phyloP scores from a whole-genome alignment of 1,140 invertebrate genomes.

The Paralvinella palmiformis region DNA sequence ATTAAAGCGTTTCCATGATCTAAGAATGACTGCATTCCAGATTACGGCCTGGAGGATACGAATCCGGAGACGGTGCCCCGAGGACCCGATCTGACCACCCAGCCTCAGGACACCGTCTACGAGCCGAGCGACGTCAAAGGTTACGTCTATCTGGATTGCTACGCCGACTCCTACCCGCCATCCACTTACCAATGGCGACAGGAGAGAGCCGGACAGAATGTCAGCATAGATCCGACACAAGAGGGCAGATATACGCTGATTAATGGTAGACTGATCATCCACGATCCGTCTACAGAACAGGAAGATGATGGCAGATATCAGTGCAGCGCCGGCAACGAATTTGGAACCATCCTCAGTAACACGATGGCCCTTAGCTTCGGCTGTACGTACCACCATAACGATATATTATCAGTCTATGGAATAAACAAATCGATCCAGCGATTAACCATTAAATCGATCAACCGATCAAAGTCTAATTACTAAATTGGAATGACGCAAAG shows the following conservation, averaged over 20 bases:
- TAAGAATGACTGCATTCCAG: not conserved
- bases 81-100: slow-evolving; percentile 80
- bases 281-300: slow-evolving; percentile 60
- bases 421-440: too few relatives aligned
- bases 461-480: slow-evolving; percentile 1
- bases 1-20: too few relatives aligned
- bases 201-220: slow-evolving; percentile 31
- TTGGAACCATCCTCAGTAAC: slow-evolving; percentile 81
- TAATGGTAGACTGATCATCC: slow-evolving; percentile 84
- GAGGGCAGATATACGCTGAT: slow-evolving; percentile 76
- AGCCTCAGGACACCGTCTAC: slow-evolving; percentile 63
- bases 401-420: too few relatives aligned
- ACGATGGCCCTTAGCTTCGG: slow-evolving; percentile 82
- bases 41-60: slow-evolving; percentile 22
- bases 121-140: not conserved
- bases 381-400: too few relatives aligned
- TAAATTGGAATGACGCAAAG: slow-evolving; percentile 14
- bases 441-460: too few relatives aligned
- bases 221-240: slow-evolving; percentile 5
- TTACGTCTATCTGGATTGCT: slow-evolving; percentile 55
- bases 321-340: slow-evolving; percentile 84
- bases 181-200: slow-evolving; percentile 10
- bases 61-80: slow-evolving; percentile 74
- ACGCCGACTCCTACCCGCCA: slow-evolving; percentile 36
- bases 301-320: slow-evolving; percentile 80